phyloP scores from a whole-genome alignment of 2,113 vertebrate species.

The Oceanites oceanicus region DNA sequence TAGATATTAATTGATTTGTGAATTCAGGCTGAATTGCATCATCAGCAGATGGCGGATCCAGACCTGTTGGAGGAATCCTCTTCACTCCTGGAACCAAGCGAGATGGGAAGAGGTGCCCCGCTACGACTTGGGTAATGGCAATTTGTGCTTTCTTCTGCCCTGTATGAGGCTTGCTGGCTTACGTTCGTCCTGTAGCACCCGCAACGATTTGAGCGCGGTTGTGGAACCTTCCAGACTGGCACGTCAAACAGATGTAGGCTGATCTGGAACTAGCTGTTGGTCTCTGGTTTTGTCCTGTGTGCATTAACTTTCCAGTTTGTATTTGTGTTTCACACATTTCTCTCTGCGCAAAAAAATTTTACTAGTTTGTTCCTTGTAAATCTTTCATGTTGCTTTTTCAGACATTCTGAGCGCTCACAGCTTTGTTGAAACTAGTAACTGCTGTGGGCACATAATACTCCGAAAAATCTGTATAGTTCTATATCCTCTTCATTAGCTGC shows the following conservation, averaged over 20 bases:
- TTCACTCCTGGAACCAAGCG: slow-evolving; percentile 88
- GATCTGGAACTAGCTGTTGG: not conserved
- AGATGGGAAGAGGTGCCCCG: slow-evolving; percentile 84
- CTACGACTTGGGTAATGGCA: slow-evolving; percentile 88
- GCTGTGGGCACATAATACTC: not conserved
- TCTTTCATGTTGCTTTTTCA: not conserved
- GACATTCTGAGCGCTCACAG: not conserved
- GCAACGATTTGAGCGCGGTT: fast-evolving
- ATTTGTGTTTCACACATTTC: not conserved
- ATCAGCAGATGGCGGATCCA: slow-evolving; percentile 98
- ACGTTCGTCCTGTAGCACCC: not conserved
- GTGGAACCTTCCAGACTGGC: not conserved
- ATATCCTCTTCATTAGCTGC: not conserved
- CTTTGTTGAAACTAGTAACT: not conserved
- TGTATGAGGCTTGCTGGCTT: not conserved
- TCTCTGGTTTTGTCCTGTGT: not conserved
- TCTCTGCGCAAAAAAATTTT: not conserved
- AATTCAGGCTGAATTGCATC: slow-evolving; percentile 88
- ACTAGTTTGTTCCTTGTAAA: not conserved
- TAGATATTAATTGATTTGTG: slow-evolving; percentile 89
- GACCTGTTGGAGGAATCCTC: slow-evolving; percentile 94
- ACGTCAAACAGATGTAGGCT: not conserved
- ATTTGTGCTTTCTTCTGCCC: not conserved
- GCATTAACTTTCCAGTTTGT: not conserved
- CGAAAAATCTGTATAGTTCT: not conserved